A percentile compares a stretch with the other conserved stretches of the same genome.
These are phyloP conservation scores for Penelope pileata DNA, from an alignment of 2,113 vertebrate genomes.

Conservation along the genomic window DNA sequence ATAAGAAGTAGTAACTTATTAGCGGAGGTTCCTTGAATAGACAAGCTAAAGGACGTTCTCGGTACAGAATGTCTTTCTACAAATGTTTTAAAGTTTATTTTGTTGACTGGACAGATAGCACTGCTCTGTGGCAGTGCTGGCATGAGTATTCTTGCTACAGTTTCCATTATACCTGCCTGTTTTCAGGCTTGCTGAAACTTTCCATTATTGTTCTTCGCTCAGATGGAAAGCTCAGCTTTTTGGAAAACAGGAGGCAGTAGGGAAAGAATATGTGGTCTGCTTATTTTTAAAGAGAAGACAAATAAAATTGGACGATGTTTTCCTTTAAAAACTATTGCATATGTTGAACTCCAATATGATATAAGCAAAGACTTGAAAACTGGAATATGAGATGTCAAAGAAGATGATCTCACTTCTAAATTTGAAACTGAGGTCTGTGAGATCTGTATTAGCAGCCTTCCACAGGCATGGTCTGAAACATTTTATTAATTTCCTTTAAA, in stretches of 20 bases:
- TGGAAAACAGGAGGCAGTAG: neutral
- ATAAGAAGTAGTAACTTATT: neutral
- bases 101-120: neutral
- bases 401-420: slow-evolving; percentile 31
- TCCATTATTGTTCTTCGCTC: neutral
- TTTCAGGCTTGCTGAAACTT: neutral
- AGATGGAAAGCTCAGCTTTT: neutral
- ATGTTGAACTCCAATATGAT: neutral
- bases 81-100: neutral
- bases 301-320: neutral
- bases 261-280: neutral
- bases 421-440: neutral
- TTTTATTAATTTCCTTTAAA: neutral
- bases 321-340: neutral
- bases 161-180: neutral
- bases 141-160: neutral
- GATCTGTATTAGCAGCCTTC: neutral
- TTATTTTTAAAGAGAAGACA: neutral
- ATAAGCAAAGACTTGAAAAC: neutral
- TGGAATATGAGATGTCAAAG: neutral
- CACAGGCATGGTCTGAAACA: neutral
- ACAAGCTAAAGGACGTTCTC: neutral
- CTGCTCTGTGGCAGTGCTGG: fast-evolving
- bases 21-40: neutral
- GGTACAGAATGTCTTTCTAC: neutral